A percentile compares a stretch with the other conserved stretches of the same genome.
phyloP scores from a whole-genome alignment of 2,113 vertebrate genomes.

The Paraplagusia blochii region DNA sequence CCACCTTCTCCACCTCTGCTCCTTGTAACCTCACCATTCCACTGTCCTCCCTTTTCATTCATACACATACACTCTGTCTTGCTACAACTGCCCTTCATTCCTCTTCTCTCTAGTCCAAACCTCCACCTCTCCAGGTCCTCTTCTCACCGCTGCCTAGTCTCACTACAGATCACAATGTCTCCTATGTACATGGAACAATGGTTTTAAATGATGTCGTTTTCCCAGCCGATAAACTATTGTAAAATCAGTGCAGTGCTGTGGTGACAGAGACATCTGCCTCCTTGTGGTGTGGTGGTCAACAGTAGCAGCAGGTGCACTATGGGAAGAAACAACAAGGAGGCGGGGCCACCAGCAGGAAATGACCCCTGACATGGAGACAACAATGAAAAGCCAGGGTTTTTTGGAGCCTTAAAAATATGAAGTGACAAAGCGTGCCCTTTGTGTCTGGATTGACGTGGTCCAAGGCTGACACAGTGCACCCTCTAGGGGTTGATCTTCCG shows the following conservation, averaged over 20 bases:
- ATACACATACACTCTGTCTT: too few species aligned
- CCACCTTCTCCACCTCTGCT: too few species aligned
- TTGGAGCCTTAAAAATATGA: slow-evolving; percentile 75
- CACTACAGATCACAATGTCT: too few species aligned
- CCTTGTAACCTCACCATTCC: too few species aligned
- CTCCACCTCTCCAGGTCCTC: too few species aligned
- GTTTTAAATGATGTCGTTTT: too few species aligned
- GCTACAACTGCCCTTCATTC: too few species aligned
- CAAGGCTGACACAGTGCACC: slow-evolving; percentile 73
- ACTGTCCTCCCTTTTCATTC: too few species aligned
- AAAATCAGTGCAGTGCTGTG: slow-evolving; percentile 5
- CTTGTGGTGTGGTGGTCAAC: slow-evolving; percentile 57
- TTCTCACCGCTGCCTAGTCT: too few species aligned
- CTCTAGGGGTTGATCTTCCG: slow-evolving; percentile 79
- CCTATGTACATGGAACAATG: too few species aligned
- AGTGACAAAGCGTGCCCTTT: slow-evolving; percentile 79
- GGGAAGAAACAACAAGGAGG: slow-evolving; percentile 37
- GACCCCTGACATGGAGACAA: slow-evolving; percentile 64
- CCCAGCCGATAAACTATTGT: too few species aligned
- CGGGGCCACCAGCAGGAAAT: slow-evolving; percentile 51
- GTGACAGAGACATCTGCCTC: slow-evolving; percentile 38
- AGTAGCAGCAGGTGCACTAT: slow-evolving; percentile 62
- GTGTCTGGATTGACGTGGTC: slow-evolving; percentile 73
- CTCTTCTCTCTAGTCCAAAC: too few species aligned
- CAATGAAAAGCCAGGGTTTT: slow-evolving; percentile 60